Percentiles rank a stretch among this genome's conserved stretches.
Conservation (phyloP, 2,888 invertebrate genomes). For the Mesorhabditis belari region DNA sequence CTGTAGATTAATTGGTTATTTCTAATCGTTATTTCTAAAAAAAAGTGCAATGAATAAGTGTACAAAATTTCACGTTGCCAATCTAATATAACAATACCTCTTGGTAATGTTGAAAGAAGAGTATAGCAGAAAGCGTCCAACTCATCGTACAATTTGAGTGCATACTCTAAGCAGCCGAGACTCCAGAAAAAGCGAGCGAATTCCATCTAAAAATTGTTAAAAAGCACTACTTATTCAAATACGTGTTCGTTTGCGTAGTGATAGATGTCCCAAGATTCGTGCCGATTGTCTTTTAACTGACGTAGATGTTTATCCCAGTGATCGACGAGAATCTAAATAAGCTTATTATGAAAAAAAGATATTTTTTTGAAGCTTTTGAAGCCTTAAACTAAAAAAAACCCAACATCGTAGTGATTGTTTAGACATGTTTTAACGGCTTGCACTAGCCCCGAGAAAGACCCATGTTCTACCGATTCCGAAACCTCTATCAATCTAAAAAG, state of each 20-base stretch:
- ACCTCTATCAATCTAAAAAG: conserved; percentile 25
- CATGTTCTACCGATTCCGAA: conserved; percentile 29
- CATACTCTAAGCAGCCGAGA: conserved; percentile 30
- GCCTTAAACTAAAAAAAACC: conserved; percentile 1
- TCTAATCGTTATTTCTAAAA: too few relatives aligned
- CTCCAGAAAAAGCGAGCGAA: conserved; percentile 30
- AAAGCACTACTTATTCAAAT: background rate
- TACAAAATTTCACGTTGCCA: too few relatives aligned
- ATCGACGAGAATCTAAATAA: conserved; percentile 4
- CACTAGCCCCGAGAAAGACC: conserved; percentile 18
- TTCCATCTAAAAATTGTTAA: conserved; percentile 15
- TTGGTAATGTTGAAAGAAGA: conserved; percentile 7
- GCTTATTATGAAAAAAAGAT: background rate
- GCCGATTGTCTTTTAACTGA: background rate
- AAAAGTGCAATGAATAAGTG: too few relatives aligned
- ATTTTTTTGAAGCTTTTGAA: background rate
- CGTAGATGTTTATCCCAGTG: conserved; percentile 3
- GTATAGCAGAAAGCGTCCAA: conserved; percentile 23
- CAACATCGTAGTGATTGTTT: conserved; percentile 6
- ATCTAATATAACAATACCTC: too few relatives aligned
- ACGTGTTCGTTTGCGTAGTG: background rate
- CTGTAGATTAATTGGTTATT: too few relatives aligned
- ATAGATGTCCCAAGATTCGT: background rate
- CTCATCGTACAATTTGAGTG: conserved; percentile 29
- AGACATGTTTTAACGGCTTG: conserved; percentile 13